Percentiles rank a stretch among this genome's conserved stretches.
Evolutionary conservation across 2,113 vertebrate species (phyloP).

Genomic region (Syngnathus scovelli): DNA sequence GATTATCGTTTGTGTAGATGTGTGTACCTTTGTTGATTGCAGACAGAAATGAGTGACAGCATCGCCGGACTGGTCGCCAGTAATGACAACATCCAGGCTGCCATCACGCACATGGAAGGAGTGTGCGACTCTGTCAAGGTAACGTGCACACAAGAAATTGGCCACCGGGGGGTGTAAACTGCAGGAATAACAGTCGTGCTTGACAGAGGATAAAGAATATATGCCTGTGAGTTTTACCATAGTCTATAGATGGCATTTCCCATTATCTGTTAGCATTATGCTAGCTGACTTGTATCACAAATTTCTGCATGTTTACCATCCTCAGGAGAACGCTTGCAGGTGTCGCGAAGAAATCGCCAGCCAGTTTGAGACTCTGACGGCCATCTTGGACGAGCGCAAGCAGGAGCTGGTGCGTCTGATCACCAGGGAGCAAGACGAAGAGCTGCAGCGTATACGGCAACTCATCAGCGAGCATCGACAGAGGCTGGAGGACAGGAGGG

Average conservation of each 20-base stretch:
- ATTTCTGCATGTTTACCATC: not conserved
- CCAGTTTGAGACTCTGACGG: slow-evolving; percentile 72
- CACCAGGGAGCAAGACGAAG: slow-evolving; percentile 76
- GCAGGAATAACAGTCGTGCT: too few relatives aligned
- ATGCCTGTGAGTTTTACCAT: too few relatives aligned
- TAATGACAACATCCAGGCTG: slow-evolving; percentile 82
- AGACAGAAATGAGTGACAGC: slow-evolving; percentile 82
- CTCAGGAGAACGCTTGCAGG: slow-evolving; percentile 76
- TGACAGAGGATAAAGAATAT: too few relatives aligned
- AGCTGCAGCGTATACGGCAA: slow-evolving; percentile 70
- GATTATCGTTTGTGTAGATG: too few relatives aligned
- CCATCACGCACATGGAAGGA: slow-evolving; percentile 85
- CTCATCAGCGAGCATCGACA: slow-evolving; percentile 80
- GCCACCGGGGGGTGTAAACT: too few relatives aligned
- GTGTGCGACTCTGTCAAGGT: slow-evolving; percentile 81
- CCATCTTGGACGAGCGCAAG: slow-evolving; percentile 84
- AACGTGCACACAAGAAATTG: not conserved
- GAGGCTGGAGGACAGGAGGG: slow-evolving; percentile 78
- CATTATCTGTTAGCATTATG: not conserved
- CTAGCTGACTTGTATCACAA: not conserved
- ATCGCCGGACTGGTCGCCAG: slow-evolving; percentile 81
- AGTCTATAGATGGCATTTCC: not conserved
- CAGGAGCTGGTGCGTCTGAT: slow-evolving; percentile 79
- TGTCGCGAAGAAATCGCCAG: slow-evolving; percentile 78
- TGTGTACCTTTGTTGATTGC: slow-evolving; percentile 16